Evolutionary conservation across 2,888 invertebrate genomes (phyloP).

Genomic region (Eurois occulta): DNA sequence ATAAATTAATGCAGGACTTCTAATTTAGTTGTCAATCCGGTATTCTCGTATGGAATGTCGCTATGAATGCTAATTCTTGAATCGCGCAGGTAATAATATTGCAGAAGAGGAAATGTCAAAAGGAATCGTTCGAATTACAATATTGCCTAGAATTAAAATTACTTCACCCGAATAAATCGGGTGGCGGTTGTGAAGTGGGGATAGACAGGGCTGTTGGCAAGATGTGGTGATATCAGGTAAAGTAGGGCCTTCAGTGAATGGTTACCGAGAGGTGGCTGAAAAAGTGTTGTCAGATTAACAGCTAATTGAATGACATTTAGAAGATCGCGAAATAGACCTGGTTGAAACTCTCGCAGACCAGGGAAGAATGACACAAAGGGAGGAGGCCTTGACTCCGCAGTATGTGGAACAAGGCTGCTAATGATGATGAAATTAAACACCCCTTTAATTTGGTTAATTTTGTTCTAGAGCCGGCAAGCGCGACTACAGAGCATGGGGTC

Average conservation of each 20-base stretch:
- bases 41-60: neutral
- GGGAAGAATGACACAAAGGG: neutral
- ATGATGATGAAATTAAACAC: neutral
- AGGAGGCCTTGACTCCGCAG: neutral
- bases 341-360: neutral
- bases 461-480: no score
- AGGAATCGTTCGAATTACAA: neutral
- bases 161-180: neutral
- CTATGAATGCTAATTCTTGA: constrained; percentile 4
- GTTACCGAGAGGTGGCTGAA: neutral
- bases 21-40: neutral
- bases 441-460: no score
- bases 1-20: neutral
- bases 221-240: neutral
- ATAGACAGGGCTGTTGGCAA: neutral
- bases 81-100: neutral
- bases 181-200: neutral
- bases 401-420: neutral
- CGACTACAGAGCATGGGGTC: neutral
- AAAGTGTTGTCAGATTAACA: neutral
- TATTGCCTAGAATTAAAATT: neutral
- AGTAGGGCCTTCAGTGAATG: neutral
- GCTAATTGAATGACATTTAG: neutral
- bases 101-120: neutral
- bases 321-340: neutral